Evolutionary conservation across 2,113 vertebrate species (phyloP).

Genomic region (Ciconia maguari): DNA sequence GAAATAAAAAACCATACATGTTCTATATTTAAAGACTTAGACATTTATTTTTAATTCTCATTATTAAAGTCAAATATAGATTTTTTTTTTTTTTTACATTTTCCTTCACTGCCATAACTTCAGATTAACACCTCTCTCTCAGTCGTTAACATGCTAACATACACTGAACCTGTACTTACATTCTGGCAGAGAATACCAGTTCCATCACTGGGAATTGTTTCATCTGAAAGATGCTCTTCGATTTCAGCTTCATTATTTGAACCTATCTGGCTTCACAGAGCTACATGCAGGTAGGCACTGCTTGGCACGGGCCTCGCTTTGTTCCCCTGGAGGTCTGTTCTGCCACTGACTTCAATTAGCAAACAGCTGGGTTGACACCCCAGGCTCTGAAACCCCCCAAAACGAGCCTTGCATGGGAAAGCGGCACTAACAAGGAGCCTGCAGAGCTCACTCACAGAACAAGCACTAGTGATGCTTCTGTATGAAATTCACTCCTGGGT

Average conservation of each 20-base stretch:
- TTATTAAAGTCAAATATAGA: neutral
- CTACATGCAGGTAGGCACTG: neutral
- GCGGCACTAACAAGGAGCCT: neutral
- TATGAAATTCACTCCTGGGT: neutral
- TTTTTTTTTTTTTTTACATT: neutral
- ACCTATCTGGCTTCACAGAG: neutral
- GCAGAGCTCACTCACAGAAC: rapidly evolving
- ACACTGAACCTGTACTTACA: neutral
- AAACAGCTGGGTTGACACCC: neutral
- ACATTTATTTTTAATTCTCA: neutral
- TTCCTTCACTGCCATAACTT: neutral
- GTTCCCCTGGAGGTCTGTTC: neutral
- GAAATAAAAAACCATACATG: neutral
- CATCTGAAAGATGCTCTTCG: neutral
- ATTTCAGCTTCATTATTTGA: neutral
- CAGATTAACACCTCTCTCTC: neutral
- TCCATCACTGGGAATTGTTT: neutral
- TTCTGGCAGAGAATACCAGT: neutral
- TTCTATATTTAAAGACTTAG: neutral
- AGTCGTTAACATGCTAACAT: neutral
- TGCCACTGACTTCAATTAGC: neutral
- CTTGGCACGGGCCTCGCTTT: neutral
- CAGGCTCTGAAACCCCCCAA: neutral
- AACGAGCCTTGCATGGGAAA: neutral
- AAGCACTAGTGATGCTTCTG: neutral